Base-by-base conservation (phyloP, 2,888 invertebrate species). In the Cataglyphis livida region DNA sequence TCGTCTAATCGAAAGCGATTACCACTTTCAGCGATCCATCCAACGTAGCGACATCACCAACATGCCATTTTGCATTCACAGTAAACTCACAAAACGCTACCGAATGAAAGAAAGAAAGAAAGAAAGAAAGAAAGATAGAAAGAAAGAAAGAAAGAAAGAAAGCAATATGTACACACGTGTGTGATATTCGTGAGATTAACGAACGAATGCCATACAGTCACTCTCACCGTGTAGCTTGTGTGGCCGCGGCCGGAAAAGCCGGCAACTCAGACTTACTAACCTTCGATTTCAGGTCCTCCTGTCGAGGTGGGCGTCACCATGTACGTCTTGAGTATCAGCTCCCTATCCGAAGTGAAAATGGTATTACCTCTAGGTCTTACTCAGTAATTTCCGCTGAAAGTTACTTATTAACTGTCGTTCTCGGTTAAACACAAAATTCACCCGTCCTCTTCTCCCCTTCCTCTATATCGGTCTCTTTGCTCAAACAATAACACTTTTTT, bases 301-400 rank as follows among this genome's bases (percentile, higher is more conserved):
- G 97, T 97, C 94, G 97, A 97, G 94, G 97, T 97, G 92, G 97
- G 97, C 93, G 97, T 97, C 94, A 97, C 97, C 95, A 97, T 97
- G 96, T 97, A 97, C 96, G 97, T 97, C 95, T 96, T 97, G 93
- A 97, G 97, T 95, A 97, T 97, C 96, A 97, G 97, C 95, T 97
- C 97, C 93, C 96, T 97, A 94, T 97, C 97, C 94, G 97, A 97
- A 96, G 97, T 97, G 93, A 96, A 97, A 96, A 97, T 97, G 97
- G 97, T 97, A 96, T 95, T 95, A 94, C 91, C 90, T 88, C 93
- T 94, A 94, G 94, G 94, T 94, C 94, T 94, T 93, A 93, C 86
- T 90, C 92, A 92, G 90, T 92, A 91, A 92, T 91, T 51, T 88
- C 86, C 88, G 90, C 89, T 91, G 90, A 92, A 90, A 90, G 87